These are phyloP conservation scores for Empis stercorea DNA, from an alignment of 2,888 invertebrate species.

Conservation along the genomic window DNA sequence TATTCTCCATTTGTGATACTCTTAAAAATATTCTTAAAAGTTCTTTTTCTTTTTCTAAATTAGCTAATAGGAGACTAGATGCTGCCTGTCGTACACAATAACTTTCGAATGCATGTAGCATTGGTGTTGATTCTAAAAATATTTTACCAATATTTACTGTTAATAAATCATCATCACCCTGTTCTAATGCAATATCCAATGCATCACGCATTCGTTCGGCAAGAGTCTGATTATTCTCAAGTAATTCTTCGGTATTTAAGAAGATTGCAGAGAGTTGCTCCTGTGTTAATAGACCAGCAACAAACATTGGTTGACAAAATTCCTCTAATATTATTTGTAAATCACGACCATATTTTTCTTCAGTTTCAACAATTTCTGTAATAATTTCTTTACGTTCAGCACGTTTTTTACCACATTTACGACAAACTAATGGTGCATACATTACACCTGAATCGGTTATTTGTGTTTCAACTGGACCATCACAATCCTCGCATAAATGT, in stretches of 20 bases:
- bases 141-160: constrained; percentile 85
- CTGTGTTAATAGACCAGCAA: constrained; percentile 78
- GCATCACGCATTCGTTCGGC: constrained; percentile 77
- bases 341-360: constrained; percentile 89
- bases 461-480: constrained; percentile 63
- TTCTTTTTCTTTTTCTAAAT: constrained; percentile 90
- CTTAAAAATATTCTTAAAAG: constrained; percentile 83
- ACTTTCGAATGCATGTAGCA: constrained; percentile 89
- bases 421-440: constrained; percentile 69
- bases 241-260: constrained; percentile 82
- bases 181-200: constrained; percentile 71
- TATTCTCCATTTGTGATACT: constrained; percentile 95
- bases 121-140: constrained; percentile 78
- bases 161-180: constrained; percentile 69
- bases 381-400: constrained; percentile 88
- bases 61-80: constrained; percentile 75
- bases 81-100: constrained; percentile 90
- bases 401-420: constrained; percentile 77
- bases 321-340: constrained; percentile 85
- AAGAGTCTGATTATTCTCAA: constrained; percentile 75
- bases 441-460: constrained; percentile 57
- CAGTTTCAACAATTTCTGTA: constrained; percentile 90
- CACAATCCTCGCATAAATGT: constrained; percentile 76
- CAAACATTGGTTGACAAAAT: constrained; percentile 85
- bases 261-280: constrained; percentile 88